Evolutionary conservation across 1,140 invertebrate species (phyloP), one percentile per base, ranked within the genome.

Genomic region (Mylabris phalerata): DNA sequence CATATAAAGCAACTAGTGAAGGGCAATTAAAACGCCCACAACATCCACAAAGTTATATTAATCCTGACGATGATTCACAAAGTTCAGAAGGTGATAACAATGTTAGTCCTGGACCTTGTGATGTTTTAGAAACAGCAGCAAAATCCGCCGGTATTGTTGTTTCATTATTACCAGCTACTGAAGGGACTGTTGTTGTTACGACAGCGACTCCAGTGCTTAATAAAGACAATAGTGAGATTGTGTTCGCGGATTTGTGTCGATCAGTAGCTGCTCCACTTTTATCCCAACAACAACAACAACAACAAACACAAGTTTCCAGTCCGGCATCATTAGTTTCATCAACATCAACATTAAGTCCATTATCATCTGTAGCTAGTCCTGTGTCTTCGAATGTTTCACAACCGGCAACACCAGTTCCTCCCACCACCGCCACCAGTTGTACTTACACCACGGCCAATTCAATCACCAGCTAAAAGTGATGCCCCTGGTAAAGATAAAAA

Each of bases 1-100:
- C 89, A 55, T 97, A 95, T 76, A 93, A 93, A 71, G 88, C 89
- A 4, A 95, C 93, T 42, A 89, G 89, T 69, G 93, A 96, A 73
- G 92, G 88, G 1, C 84, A 90, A 57, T 78, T 90, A 5, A 85
- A 86, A 4, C 85, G 92, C 55, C 89, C 90, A 2, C 85, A 89
- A 61, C 88, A 89, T 62, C 90, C 90, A 3, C 85, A 86, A 44
- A 88, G 87, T 49, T 92, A 92, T 70, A 84, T 92, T 63, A 87
- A 84, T 44, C 85, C 87, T 55, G 90, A 93, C 62, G 92, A 95
- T 67, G 92, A 94, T 60, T 93, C 90, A 1, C 88, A 85, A 64
- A 87, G 85, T 73, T 89, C 87, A 0, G 88, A 89, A 71, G 88
- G 82, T 48, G 80, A 78, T 57, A 66, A 62, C 27, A 55, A 61